Evolutionary conservation across 2,797 vertebrate genomes (phyloP), one percentile per base, ranked within the genome.

Genomic region (Neosilurus hyrtlii): DNA sequence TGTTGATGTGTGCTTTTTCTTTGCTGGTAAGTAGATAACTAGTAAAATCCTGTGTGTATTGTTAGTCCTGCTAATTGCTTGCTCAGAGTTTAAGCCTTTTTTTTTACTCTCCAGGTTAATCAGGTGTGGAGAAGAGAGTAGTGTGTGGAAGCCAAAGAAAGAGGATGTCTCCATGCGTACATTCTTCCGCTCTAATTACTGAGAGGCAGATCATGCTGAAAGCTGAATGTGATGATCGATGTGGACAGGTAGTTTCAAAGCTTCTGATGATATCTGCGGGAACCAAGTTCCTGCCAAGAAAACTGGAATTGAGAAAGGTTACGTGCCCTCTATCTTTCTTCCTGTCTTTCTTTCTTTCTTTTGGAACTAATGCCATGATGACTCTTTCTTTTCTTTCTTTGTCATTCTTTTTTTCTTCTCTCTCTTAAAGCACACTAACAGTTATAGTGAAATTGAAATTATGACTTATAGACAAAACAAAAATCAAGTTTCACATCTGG

Each of bases 201-300:
- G 90, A 87, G 82, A 89, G 89, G 90, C 90, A 91, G 90, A 90
- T 94, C 91, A 90, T 89, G 75, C 82, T 88, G 90, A 93, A 91
- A 92, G 86, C 89, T 83, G 86, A 89, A 68, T 76, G 88, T 82
- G 89, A 91, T 93, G 93, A 95, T 94, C 93, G 91, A 91, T 91
- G 91, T 93, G 82, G 93, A 94, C 94, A 93, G 92, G 92, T 93
- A 93, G 91, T 92, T 93, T 94, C 91, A 92, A 93, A 91, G 92
- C 92, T 87, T 87, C 82, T 90, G 91, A 90, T 91, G 89, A 89
- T 88, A 90, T 91, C 82, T 89, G 86, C 83, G 71, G 84, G 89
- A 91, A 89, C 88, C 66, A 84, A 90, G 91, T 90, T 92, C 87
- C 88, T 87, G 83, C 87, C 87, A 90, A 90, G 91, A 85, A 85